phyloP scores from a whole-genome alignment of 1,140 invertebrate genomes.

The Drosophila carrolli region DNA sequence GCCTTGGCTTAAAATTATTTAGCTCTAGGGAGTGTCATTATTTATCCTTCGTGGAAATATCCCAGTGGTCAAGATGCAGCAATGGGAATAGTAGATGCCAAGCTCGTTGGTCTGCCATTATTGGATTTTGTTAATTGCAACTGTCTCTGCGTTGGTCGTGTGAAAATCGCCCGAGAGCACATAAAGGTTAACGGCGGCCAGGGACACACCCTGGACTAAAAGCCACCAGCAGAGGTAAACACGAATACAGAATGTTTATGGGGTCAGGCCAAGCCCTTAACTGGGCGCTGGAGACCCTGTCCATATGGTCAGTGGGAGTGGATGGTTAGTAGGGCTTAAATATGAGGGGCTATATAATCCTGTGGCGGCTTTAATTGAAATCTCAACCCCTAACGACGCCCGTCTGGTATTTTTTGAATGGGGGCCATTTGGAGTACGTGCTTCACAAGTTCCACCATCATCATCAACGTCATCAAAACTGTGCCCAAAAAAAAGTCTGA shows the following conservation, averaged over 20 bases:
- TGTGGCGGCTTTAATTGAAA: slow-evolving; percentile 71
- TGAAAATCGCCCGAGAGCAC: slow-evolving; percentile 35
- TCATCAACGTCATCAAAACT: slow-evolving; percentile 33
- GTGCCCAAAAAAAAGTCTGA: slow-evolving; percentile 19
- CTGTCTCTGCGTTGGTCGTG: slow-evolving; percentile 45
- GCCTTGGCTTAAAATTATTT: not conserved
- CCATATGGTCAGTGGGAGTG: slow-evolving; percentile 42
- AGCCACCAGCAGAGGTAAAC: slow-evolving; percentile 53
- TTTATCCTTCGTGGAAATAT: slow-evolving; percentile 20
- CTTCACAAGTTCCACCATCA: slow-evolving; percentile 46
- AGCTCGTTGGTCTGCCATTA: slow-evolving; percentile 41
- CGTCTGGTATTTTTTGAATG: slow-evolving; percentile 51
- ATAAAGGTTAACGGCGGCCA: slow-evolving; percentile 54
- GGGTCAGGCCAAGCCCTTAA: slow-evolving; percentile 56
- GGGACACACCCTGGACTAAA: slow-evolving; percentile 52
- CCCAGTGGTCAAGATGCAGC: slow-evolving; percentile 27
- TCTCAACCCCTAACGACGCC: slow-evolving; percentile 56
- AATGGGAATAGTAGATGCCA: slow-evolving; percentile 9
- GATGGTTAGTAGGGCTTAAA: not conserved
- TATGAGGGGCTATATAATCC: slow-evolving; percentile 43
- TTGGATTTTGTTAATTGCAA: slow-evolving; percentile 74
- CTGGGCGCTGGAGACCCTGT: slow-evolving; percentile 58
- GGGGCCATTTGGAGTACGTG: slow-evolving; percentile 71
- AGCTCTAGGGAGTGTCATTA: slow-evolving; percentile 7
- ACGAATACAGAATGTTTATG: slow-evolving; percentile 49